phyloP scores from a whole-genome alignment of 2,888 invertebrate species.

The Drosophila mercatorum region DNA sequence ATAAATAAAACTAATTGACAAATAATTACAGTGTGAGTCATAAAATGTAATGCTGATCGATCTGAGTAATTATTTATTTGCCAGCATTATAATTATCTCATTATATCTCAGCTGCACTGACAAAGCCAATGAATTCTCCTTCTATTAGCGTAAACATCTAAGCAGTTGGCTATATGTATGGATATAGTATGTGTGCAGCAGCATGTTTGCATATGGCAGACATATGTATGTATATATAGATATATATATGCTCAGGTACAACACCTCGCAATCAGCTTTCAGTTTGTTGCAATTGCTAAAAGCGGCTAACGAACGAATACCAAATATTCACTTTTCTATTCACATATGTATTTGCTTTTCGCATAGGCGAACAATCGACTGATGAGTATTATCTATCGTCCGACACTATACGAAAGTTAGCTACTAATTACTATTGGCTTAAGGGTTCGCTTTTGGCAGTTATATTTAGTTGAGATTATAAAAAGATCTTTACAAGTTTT shows the following conservation, averaged over 20 bases:
- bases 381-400: slow-evolving; percentile 20
- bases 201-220: slow-evolving; percentile 34
- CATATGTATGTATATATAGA: slow-evolving; percentile 14
- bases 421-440: neutral
- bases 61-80: neutral
- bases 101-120: neutral
- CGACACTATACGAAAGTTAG: neutral
- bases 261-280: slow-evolving; percentile 39
- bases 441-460: neutral
- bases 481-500: too few relatives aligned
- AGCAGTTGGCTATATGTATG: neutral
- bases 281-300: slow-evolving; percentile 16
- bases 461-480: neutral
- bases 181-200: neutral
- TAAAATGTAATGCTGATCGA: neutral
- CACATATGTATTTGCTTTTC: slow-evolving; percentile 9
- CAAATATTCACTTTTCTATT: slow-evolving; percentile 29
- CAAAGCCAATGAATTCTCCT: neutral
- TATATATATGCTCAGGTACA: slow-evolving; percentile 13
- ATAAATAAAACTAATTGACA: neutral
- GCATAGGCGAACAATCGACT: neutral
- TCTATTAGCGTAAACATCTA: slow-evolving; percentile 22
- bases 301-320: slow-evolving; percentile 27
- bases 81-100: neutral
- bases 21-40: neutral